Evolutionary conservation across 2,888 invertebrate species (phyloP).

Genomic region (Podabrus alpinus): DNA sequence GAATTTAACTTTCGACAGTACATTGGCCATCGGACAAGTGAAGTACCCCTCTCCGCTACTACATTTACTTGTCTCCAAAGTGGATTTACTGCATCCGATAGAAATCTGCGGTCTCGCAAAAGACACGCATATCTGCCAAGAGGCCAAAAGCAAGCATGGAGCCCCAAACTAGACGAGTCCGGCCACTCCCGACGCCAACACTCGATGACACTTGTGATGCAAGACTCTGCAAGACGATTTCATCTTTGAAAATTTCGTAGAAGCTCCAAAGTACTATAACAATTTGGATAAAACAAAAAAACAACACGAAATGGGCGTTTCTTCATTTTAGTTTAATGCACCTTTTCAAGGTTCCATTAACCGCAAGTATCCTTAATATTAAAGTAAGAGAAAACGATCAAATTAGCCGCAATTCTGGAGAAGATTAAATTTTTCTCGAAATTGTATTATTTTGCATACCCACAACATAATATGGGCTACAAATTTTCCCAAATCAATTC

Average conservation of each 20-base stretch:
- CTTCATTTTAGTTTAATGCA: constrained; percentile 25
- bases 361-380: constrained; percentile 23
- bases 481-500: constrained; percentile 48
- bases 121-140: constrained; percentile 32
- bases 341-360: constrained; percentile 21
- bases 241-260: constrained; percentile 24
- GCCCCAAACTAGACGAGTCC: constrained; percentile 29
- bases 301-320: constrained; percentile 20
- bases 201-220: constrained; percentile 33
- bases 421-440: constrained; percentile 16
- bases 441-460: constrained; percentile 25
- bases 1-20: constrained; percentile 33
- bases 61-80: constrained; percentile 37
- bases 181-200: constrained; percentile 36
- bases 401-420: constrained; percentile 18
- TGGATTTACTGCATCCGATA: constrained; percentile 53
- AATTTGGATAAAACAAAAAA: constrained; percentile 16
- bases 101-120: constrained; percentile 49
- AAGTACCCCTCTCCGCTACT: constrained; percentile 33
- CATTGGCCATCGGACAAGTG: constrained; percentile 31
- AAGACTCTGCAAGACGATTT: constrained; percentile 26
- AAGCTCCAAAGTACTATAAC: constrained; percentile 6
- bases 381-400: constrained; percentile 15
- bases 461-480: constrained; percentile 2
- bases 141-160: constrained; percentile 22